A percentile compares a stretch with the other conserved stretches of the same genome.
phyloP scores from a whole-genome alignment of 2,888 invertebrate species.

The Siphlonurus alternatus region DNA sequence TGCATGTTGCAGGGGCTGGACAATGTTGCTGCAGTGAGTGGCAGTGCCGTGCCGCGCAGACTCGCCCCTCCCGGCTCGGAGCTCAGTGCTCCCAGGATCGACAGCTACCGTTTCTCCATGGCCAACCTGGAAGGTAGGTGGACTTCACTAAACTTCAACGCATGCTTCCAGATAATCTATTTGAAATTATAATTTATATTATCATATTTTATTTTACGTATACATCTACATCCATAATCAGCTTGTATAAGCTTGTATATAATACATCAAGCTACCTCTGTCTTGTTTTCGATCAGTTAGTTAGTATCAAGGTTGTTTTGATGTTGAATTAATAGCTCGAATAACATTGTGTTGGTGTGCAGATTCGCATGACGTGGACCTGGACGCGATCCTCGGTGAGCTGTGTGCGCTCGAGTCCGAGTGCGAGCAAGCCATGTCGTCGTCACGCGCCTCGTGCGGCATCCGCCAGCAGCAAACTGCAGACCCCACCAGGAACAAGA shows the following conservation, averaged over 20 bases:
- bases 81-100: conserved; percentile 66
- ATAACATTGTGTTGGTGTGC: conserved; percentile 17
- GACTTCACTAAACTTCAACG: neutral
- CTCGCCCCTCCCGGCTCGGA: conserved; percentile 35
- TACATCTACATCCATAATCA: too few relatives aligned
- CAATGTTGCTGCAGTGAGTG: conserved; percentile 36
- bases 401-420: conserved; percentile 76
- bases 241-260: too few relatives aligned
- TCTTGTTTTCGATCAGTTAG: too few relatives aligned
- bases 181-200: too few relatives aligned
- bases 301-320: too few relatives aligned
- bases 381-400: conserved; percentile 93
- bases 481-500: too few relatives aligned
- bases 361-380: conserved; percentile 90
- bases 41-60: conserved; percentile 21
- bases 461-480: too few relatives aligned
- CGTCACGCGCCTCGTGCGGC: neutral
- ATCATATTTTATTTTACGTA: too few relatives aligned
- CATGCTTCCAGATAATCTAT: too few relatives aligned
- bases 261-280: too few relatives aligned
- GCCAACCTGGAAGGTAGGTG: conserved; percentile 67
- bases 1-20: conserved; percentile 49
- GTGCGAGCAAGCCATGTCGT: conserved; percentile 30
- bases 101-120: conserved; percentile 87
- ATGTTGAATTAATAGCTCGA: too few relatives aligned